Percentiles rank a stretch among this genome's conserved stretches.
phyloP scores from a whole-genome alignment of 2,888 invertebrate genomes.

The Callimorpha dominula region DNA sequence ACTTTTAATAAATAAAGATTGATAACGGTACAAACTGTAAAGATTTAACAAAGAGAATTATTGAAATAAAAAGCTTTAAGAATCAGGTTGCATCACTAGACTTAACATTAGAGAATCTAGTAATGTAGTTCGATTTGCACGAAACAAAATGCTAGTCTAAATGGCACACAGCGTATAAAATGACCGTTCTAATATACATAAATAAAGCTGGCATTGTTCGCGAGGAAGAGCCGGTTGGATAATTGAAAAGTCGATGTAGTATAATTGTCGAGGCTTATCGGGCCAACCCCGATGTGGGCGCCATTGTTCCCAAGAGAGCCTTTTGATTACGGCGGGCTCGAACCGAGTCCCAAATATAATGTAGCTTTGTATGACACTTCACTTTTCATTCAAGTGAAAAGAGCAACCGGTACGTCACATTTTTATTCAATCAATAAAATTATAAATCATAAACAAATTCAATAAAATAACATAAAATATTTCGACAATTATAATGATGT shows the following conservation, averaged over 20 bases:
- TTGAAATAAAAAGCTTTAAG: not conserved
- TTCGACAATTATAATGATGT: slow-evolving; percentile 41
- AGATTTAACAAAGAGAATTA: not conserved
- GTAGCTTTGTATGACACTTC: slow-evolving; percentile 84
- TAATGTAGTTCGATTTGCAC: slow-evolving; percentile 63
- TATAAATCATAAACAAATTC: slow-evolving; percentile 28
- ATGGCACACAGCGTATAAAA: slow-evolving; percentile 72
- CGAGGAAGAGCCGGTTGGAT: slow-evolving; percentile 80
- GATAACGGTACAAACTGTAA: not conserved
- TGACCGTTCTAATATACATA: slow-evolving; percentile 85
- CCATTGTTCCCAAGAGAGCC: slow-evolving; percentile 85
- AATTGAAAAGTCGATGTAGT: slow-evolving; percentile 87
- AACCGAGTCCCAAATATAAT: slow-evolving; percentile 80
- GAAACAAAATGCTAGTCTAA: slow-evolving; percentile 67
- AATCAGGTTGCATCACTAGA: no score
- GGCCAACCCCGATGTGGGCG: slow-evolving; percentile 83
- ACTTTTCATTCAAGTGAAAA: slow-evolving; percentile 79
- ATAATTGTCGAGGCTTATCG: slow-evolving; percentile 86
- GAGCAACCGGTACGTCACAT: slow-evolving; percentile 64
- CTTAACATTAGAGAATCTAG: slow-evolving; percentile 32
- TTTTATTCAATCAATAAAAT: slow-evolving; percentile 54
- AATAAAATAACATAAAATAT: slow-evolving; percentile 30
- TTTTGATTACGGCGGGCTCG: slow-evolving; percentile 83
- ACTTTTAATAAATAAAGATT: not conserved
- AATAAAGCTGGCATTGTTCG: slow-evolving; percentile 84